phyloP scores from a whole-genome alignment of 2,797 vertebrate genomes.

The Sebastes hubbsi region DNA sequence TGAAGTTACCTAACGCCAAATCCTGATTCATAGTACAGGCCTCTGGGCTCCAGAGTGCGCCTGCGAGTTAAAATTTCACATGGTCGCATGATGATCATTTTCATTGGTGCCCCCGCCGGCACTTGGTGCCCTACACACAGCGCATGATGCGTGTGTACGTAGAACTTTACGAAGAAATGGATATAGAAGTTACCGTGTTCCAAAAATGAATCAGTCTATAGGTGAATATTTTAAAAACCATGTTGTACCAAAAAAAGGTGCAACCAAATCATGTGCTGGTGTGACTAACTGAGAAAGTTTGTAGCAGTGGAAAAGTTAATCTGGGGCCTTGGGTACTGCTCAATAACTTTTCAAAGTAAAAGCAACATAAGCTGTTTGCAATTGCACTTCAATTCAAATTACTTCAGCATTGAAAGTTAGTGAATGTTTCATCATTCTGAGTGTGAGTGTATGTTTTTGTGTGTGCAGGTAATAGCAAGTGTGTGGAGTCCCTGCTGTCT shows the following conservation, averaged over 20 bases:
- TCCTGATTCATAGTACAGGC: too few relatives aligned
- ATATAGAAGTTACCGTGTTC: neutral
- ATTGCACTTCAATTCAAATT: neutral
- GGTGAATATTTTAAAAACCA: neutral
- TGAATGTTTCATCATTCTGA: neutral
- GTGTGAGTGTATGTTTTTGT: neutral
- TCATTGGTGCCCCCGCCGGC: too few relatives aligned
- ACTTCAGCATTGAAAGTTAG: neutral
- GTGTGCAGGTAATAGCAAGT: conserved; percentile 60
- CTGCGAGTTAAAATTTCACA: too few relatives aligned
- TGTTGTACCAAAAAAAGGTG: neutral
- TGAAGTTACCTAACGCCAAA: too few relatives aligned
- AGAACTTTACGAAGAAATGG: neutral
- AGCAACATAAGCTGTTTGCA: neutral
- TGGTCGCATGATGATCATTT: too few relatives aligned
- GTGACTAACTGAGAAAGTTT: neutral
- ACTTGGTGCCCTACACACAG: neutral
- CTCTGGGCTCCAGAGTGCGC: too few relatives aligned
- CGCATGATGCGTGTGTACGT: neutral
- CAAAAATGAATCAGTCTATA: neutral
- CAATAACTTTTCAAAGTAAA: too few relatives aligned
- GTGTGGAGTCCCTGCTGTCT: conserved; percentile 66
- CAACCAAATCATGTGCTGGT: neutral
- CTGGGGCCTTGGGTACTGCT: neutral
- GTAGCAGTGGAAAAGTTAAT: too few relatives aligned